These are phyloP conservation scores for Lepisosteus oculatus DNA, from an alignment of 2,113 vertebrate species.

Conservation along the genomic window DNA sequence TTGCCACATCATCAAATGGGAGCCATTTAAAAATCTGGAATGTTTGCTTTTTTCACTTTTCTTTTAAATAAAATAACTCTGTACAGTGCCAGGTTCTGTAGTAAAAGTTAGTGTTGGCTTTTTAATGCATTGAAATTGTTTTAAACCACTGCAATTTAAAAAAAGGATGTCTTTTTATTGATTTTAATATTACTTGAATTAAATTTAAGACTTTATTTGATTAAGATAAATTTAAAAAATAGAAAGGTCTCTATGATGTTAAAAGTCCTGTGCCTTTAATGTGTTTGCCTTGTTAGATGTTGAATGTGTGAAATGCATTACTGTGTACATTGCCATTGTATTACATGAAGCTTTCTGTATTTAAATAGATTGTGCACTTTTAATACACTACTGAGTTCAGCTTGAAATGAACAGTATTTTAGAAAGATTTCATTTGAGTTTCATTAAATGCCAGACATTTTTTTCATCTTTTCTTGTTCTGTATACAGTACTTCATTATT, in stretches of 20 bases:
- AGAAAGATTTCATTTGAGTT: slow-evolving; percentile 56
- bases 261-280: slow-evolving; percentile 91
- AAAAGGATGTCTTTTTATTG: slow-evolving; percentile 61
- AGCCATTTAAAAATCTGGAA: background rate
- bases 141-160: slow-evolving; percentile 59
- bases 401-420: slow-evolving; percentile 72
- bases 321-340: slow-evolving; percentile 74
- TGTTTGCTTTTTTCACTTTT: slow-evolving; percentile 61
- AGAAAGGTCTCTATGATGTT: slow-evolving; percentile 76
- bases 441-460: slow-evolving; percentile 66
- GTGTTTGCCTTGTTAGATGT: slow-evolving; percentile 89
- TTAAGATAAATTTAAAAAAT: slow-evolving; percentile 11
- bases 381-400: slow-evolving; percentile 85
- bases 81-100: slow-evolving; percentile 74
- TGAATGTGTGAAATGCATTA: slow-evolving; percentile 85
- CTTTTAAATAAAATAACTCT: slow-evolving; percentile 50
- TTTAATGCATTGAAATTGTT: slow-evolving; percentile 63
- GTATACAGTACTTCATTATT: slow-evolving; percentile 44
- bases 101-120: slow-evolving; percentile 53
- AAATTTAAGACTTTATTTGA: slow-evolving; percentile 10
- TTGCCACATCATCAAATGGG: background rate
- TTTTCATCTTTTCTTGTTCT: slow-evolving; percentile 43
- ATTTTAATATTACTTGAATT: slow-evolving; percentile 78
- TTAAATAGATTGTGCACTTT: slow-evolving; percentile 78
- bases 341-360: slow-evolving; percentile 73